These are phyloP conservation scores for Nycteola revayana DNA, from an alignment of 2,888 invertebrate genomes.

Conservation along the genomic window DNA sequence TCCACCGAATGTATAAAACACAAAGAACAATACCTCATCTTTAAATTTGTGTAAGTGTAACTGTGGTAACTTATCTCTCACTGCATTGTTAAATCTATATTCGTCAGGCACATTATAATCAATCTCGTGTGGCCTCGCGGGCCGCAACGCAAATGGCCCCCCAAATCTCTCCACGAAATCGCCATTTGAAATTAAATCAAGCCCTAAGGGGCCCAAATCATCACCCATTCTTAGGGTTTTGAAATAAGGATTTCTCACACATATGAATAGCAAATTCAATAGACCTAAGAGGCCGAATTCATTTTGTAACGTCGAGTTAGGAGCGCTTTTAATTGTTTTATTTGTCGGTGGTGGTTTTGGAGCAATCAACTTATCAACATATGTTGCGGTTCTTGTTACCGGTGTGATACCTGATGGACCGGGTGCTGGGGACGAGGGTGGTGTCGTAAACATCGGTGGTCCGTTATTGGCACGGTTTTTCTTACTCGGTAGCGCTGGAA, in stretches of 20 bases:
- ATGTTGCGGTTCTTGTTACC: neutral
- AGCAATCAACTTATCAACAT: no score
- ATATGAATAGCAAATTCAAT: neutral
- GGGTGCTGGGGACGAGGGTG: neutral
- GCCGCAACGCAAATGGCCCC: neutral
- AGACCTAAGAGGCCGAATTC: neutral
- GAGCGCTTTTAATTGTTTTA: no score
- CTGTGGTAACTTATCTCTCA: neutral
- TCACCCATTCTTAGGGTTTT: neutral
- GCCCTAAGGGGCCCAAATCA: neutral
- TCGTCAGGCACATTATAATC: neutral
- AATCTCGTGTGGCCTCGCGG: neutral
- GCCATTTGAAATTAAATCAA: neutral
- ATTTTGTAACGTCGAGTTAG: neutral
- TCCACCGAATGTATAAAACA: neutral
- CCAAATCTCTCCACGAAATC: neutral
- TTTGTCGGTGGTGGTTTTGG: no score
- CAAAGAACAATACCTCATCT: neutral
- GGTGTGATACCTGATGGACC: neutral
- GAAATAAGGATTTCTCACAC: neutral
- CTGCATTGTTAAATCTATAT: neutral
- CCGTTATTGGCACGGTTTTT: neutral
- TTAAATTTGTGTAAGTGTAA: neutral
- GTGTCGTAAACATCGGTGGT: neutral
- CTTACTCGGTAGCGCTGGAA: neutral